phyloP scores from a whole-genome alignment of 1,140 invertebrate genomes.

The Solen grandis region DNA sequence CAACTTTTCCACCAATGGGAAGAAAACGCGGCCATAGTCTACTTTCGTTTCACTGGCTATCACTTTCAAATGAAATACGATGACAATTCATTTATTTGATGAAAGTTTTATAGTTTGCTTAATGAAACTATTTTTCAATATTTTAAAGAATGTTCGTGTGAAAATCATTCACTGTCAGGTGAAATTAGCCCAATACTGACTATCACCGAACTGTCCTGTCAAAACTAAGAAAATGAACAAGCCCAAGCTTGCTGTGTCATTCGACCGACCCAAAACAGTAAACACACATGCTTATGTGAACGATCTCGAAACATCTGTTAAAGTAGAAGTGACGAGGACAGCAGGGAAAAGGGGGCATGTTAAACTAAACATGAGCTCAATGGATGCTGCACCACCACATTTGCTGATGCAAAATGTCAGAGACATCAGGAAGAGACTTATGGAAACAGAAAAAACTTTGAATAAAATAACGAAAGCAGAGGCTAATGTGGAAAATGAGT shows the following conservation, averaged over 20 bases:
- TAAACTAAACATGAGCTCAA: conserved; percentile 24
- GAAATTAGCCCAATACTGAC: too few relatives aligned
- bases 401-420: conserved; percentile 67
- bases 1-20: conserved; percentile 38
- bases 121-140: too few relatives aligned
- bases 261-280: conserved; percentile 8
- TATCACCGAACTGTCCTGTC: conserved; percentile 3
- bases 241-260: conserved; percentile 42
- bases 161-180: too few relatives aligned
- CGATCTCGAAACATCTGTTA: conserved; percentile 30
- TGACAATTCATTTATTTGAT: too few relatives aligned
- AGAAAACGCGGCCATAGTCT: conserved; percentile 34
- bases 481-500: conserved; percentile 49
- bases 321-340: conserved; percentile 9
- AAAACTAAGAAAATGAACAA: conserved; percentile 35
- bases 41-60: conserved; percentile 40
- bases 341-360: not conserved
- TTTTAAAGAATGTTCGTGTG: too few relatives aligned
- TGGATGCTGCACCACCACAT: conserved; percentile 58
- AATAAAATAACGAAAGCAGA: conserved; percentile 70
- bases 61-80: too few relatives aligned
- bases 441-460: conserved; percentile 71
- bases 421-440: conserved; percentile 68
- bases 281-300: not conserved
- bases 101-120: too few relatives aligned